Conservation (phyloP, 2,888 invertebrate species). For the Athalia cordata region DNA sequence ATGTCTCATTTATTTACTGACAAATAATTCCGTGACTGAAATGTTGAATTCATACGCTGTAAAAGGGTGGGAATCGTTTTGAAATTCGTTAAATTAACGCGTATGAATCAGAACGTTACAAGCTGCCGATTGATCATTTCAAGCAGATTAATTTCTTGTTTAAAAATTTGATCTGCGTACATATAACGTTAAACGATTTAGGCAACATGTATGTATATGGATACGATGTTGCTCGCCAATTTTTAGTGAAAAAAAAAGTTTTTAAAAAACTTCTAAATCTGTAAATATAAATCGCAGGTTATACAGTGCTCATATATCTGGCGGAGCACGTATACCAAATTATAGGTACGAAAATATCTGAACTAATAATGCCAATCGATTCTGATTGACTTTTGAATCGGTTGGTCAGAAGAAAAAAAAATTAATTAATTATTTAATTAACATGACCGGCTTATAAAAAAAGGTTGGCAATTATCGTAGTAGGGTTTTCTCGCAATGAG, state of each 20-base stretch:
- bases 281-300: constrained; percentile 8
- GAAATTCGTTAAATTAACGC: neutral
- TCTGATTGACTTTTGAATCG: neutral
- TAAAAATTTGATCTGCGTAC: too few species aligned
- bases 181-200: too few species aligned
- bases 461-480: constrained; percentile 1
- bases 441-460: neutral
- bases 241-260: neutral
- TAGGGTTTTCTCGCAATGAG: neutral
- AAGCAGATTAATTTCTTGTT: too few species aligned
- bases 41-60: too few species aligned
- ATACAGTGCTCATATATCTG: neutral
- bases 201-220: neutral
- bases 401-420: neutral
- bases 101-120: too few species aligned
- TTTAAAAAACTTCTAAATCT: neutral
- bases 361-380: neutral
- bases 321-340: neutral
- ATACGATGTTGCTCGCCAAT: neutral
- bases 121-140: too few species aligned
- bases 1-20: neutral
- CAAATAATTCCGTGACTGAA: neutral
- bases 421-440: neutral
- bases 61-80: neutral
- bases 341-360: neutral